Evolutionary conservation across 2,888 invertebrate genomes (phyloP), one percentile per base, ranked within the genome.

Genomic region (Trachelus troglodyta): DNA sequence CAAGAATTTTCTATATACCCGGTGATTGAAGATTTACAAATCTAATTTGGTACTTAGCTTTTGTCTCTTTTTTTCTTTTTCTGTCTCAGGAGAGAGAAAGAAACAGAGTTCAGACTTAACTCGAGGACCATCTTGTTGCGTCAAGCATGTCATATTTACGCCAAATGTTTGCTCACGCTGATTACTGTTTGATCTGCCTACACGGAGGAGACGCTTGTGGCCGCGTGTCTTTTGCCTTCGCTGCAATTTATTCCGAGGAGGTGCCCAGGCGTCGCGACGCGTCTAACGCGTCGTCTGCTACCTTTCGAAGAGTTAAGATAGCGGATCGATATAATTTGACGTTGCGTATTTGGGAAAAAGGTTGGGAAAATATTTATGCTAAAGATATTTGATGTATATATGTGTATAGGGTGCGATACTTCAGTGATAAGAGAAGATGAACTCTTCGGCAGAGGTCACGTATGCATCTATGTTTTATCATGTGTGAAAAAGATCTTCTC

Each of bases 171-270:
- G 85, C 87, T 81, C 82, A 76, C 83, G 82, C 83, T 87, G 88
- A 88, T 88, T 88, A 85, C 88, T 88, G 87, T 88, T 88, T 88
- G 85, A 87, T 83, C 84, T 87, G 84, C 83, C 76, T 76, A 78
- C 68, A 56, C 56, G 23, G 2, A 56, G 56, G 23, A 23, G 56
- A 56, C 9, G 23, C 56, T 56, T 9, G 23, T 56, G 56, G 56
- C 9, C 23, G 23, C 56, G 56, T 56, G 56, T 56, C 56, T 56
- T 56, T 56, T 56, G 56, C 56, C 9, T 56, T 23, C 2, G 1
- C 23, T 56, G 56, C 56, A 56, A 23, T 23, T 56, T 40, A 4
- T 40, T 56, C 9, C 1, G 56, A 56, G 23, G 23, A 2, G 56
- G 9, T 23, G 56, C 23, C 23, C 56, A 23, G 56, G 56, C 40